A percentile compares a stretch with the other conserved stretches of the same genome.
phyloP scores from a whole-genome alignment of 2,797 vertebrate genomes.

The Helostoma temminkii region DNA sequence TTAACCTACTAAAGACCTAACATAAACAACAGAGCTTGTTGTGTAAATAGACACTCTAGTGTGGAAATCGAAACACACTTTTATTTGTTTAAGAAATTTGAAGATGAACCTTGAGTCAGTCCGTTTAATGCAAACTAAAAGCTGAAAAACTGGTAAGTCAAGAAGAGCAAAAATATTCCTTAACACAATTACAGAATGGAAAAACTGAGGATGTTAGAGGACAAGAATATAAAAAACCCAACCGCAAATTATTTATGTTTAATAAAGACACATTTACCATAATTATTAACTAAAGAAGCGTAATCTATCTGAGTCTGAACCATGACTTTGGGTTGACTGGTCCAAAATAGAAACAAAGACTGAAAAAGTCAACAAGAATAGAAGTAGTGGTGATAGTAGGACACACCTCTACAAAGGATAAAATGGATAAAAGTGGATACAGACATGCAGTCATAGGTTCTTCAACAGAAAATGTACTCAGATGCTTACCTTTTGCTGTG shows the following conservation, averaged over 20 bases:
- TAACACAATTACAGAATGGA: too few species aligned
- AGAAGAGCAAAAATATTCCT: not conserved
- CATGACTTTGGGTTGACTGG: too few species aligned
- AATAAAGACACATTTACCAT: too few species aligned
- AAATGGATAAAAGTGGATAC: not conserved
- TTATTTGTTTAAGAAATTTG: not conserved
- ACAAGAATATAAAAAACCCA: too few species aligned
- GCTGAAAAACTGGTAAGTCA: constrained; percentile 35
- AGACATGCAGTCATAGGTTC: not conserved
- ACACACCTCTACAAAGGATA: too few species aligned
- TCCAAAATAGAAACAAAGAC: not conserved
- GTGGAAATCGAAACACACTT: not conserved
- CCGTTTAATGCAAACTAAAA: constrained; percentile 3
- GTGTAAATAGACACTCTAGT: constrained; percentile 30
- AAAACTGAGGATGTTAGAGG: too few species aligned
- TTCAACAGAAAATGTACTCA: not conserved
- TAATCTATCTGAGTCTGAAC: too few species aligned
- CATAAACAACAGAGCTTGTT: constrained; percentile 10
- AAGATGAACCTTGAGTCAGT: not conserved
- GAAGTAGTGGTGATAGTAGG: not conserved
- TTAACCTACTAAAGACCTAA: not conserved
- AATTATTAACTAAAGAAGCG: too few species aligned
- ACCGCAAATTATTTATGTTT: too few species aligned
- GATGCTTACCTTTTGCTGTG: constrained; percentile 55
- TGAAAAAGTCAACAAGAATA: not conserved